These are phyloP conservation scores for Dendrolimus punctatus DNA, from an alignment of 1,140 invertebrate genomes.

Conservation along the genomic window DNA sequence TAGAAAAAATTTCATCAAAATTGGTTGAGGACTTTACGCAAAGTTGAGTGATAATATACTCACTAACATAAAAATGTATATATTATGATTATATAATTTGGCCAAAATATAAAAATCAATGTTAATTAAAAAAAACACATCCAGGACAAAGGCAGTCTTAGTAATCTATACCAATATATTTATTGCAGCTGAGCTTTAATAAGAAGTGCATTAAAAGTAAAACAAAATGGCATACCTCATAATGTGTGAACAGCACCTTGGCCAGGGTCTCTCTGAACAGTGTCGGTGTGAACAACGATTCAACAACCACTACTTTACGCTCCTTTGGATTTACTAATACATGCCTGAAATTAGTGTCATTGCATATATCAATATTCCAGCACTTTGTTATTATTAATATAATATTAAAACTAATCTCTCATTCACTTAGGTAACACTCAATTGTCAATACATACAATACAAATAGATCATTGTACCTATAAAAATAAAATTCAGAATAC, in stretches of 20 bases:
- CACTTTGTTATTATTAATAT: neutral
- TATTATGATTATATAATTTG: neutral
- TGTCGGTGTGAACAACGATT: conserved; percentile 89
- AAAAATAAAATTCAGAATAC: too few species aligned
- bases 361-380: neutral
- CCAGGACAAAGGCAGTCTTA: conserved; percentile 5
- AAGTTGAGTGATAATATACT: too few species aligned
- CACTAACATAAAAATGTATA: neutral
- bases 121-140: neutral
- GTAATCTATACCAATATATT: too few species aligned
- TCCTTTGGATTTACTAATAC: conserved; percentile 94
- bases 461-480: too few species aligned
- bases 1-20: too few species aligned
- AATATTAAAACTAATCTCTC: too few species aligned
- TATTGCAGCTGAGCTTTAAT: too few species aligned
- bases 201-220: neutral
- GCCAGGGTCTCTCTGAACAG: conserved; percentile 89
- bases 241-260: conserved; percentile 93
- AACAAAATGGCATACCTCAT: conserved; percentile 80
- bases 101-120: conserved; percentile 6
- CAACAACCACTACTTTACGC: conserved; percentile 89
- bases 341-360: conserved; percentile 73
- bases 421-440: too few species aligned
- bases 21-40: too few species aligned
- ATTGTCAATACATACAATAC: too few species aligned